These are phyloP conservation scores for Anoncus sp. DNA, from an alignment of 2,888 invertebrate species.

Conservation along the genomic window DNA sequence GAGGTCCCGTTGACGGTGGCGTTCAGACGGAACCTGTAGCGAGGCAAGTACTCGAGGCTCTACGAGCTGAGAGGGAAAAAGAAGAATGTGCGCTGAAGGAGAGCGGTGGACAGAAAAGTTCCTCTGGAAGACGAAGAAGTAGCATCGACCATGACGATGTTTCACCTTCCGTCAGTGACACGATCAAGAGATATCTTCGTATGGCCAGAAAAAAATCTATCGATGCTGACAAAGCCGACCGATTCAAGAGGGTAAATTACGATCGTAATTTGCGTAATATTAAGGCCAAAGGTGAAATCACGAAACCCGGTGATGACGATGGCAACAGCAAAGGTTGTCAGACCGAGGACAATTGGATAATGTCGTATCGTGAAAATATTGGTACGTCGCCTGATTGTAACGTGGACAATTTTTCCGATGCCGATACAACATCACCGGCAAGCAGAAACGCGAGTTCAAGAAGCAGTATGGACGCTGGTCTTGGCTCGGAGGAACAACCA, in stretches of 20 bases:
- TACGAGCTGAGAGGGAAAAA: conserved; percentile 84
- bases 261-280: conserved; percentile 93
- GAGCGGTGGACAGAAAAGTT: conserved; percentile 72
- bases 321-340: conserved; percentile 91
- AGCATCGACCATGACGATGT: conserved; percentile 94
- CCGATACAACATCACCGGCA: conserved; percentile 79
- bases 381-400: conserved; percentile 81
- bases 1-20: conserved; percentile 84
- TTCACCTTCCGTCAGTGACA: conserved; percentile 94
- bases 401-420: conserved; percentile 75
- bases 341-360: conserved; percentile 91
- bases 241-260: conserved; percentile 95
- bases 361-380: conserved; percentile 84
- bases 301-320: conserved; percentile 91
- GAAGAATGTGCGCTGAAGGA: conserved; percentile 80
- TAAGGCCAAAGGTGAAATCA: conserved; percentile 90
- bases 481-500: conserved; percentile 82
- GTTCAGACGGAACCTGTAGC: conserved; percentile 87
- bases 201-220: conserved; percentile 96
- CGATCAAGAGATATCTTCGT: conserved; percentile 92
- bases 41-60: conserved; percentile 84
- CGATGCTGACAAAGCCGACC: conserved; percentile 91
- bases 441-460: conserved; percentile 85
- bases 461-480: conserved; percentile 84
- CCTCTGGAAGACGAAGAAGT: conserved; percentile 87